Conservation (phyloP, 2,797 vertebrate species). For the Galagoides demidoff region DNA sequence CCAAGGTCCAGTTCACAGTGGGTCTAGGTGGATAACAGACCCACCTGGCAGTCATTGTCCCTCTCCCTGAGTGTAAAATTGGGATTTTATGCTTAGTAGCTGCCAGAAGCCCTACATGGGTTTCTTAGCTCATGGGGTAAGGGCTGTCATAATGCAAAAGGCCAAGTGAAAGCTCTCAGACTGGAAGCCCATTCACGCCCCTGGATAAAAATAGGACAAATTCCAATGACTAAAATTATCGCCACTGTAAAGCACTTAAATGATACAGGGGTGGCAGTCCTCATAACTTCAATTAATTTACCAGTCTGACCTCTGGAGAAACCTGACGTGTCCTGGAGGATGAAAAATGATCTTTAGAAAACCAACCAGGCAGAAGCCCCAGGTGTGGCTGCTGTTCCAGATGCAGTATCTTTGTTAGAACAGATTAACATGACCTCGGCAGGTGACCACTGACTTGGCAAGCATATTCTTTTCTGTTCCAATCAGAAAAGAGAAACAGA, state of each 20-base stretch:
- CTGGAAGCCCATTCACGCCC: background rate
- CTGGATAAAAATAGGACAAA: background rate
- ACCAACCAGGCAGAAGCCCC: background rate
- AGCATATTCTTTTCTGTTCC: background rate
- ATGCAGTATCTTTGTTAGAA: background rate
- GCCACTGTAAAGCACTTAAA: background rate
- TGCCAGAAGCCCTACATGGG: fast-evolving
- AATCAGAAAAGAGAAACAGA: background rate
- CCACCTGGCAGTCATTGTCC: background rate
- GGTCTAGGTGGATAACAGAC: background rate
- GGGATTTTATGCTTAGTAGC: background rate
- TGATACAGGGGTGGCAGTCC: background rate
- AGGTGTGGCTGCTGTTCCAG: background rate
- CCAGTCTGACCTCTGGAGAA: background rate
- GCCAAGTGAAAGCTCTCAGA: background rate
- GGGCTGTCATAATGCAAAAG: background rate
- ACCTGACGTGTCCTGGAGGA: background rate
- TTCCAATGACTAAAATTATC: background rate
- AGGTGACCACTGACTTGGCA: background rate
- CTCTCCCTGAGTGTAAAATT: background rate
- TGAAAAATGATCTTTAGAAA: background rate
- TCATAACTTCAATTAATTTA: background rate
- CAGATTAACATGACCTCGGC: background rate
- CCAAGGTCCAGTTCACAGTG: background rate
- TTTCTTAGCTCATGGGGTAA: background rate